Percentiles rank a stretch among this genome's conserved stretches.
These are phyloP conservation scores for Drosophila prosaltans DNA, from an alignment of 1,140 invertebrate species.

Conservation along the genomic window DNA sequence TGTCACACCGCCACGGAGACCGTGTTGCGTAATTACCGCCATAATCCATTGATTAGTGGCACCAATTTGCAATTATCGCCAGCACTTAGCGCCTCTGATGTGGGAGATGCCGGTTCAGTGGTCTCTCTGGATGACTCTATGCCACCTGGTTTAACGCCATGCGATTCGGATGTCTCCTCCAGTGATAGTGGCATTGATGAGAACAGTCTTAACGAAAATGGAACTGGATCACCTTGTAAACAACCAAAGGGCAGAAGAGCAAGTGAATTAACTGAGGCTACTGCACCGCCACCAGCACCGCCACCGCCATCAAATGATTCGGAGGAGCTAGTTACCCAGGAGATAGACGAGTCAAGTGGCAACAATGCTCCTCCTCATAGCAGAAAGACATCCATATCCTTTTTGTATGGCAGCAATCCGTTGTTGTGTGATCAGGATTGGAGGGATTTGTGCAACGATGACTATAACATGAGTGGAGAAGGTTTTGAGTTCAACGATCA, in stretches of 20 bases:
- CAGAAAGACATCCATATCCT: slow-evolving; percentile 74
- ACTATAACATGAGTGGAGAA: slow-evolving; percentile 68
- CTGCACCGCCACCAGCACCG: slow-evolving; percentile 30
- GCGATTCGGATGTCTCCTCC: slow-evolving; percentile 66
- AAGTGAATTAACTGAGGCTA: slow-evolving; percentile 21
- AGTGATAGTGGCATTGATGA: slow-evolving; percentile 80
- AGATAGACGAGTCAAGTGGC: slow-evolving; percentile 6
- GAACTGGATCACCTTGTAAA: slow-evolving; percentile 39
- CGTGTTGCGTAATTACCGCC: slow-evolving; percentile 67
- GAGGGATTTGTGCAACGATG: slow-evolving; percentile 77
- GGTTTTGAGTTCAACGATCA: slow-evolving; percentile 58
- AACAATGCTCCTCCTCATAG: slow-evolving; percentile 31
- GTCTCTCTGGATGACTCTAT: slow-evolving; percentile 65
- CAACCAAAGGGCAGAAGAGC: neutral
- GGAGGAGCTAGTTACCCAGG: neutral
- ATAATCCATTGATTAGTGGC: slow-evolving; percentile 79
- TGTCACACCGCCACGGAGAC: slow-evolving; percentile 60
- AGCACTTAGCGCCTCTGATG: slow-evolving; percentile 46
- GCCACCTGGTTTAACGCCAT: slow-evolving; percentile 65
- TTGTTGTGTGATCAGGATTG: slow-evolving; percentile 65
- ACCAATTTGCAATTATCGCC: slow-evolving; percentile 72
- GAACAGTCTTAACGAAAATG: slow-evolving; percentile 42
- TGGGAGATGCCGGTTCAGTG: slow-evolving; percentile 45
- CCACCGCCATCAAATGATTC: slow-evolving; percentile 10
- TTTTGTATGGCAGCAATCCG: slow-evolving; percentile 72